Conservation (phyloP, 2,888 invertebrate species). For the Poecilus cupreus region DNA sequence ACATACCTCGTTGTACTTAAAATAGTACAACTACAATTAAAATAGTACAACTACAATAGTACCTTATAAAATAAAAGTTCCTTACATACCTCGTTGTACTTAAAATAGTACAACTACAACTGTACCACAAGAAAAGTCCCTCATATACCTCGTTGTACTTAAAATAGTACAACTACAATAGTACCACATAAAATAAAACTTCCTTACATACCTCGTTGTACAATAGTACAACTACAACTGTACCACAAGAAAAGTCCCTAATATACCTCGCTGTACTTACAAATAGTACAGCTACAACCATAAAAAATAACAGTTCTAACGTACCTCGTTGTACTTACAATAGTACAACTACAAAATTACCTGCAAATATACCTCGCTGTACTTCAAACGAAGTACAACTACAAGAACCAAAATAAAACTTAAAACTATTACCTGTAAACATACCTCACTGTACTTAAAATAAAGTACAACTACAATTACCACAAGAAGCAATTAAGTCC, state of each 20-base stretch:
- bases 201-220: not conserved
- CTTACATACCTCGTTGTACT: slow-evolving; percentile 7
- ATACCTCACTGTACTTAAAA: slow-evolving; percentile 27
- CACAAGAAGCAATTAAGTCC: no score
- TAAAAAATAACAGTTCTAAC: not conserved
- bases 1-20: slow-evolving; percentile 24
- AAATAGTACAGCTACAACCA: not conserved
- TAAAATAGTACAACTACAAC: not conserved
- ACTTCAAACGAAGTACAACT: not conserved
- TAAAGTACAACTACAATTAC: no score
- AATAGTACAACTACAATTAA: no score
- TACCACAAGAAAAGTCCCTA: not conserved
- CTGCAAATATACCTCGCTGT: not conserved
- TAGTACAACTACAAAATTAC: not conserved
- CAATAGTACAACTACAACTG: slow-evolving; percentile 15
- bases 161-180: slow-evolving; percentile 23
- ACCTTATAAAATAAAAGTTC: not conserved
- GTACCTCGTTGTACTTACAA: slow-evolving; percentile 20
- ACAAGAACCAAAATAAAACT: not conserved
- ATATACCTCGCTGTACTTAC: slow-evolving; percentile 12
- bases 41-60: slow-evolving; percentile 26
- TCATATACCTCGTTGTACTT: slow-evolving; percentile 14
- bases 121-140: not conserved
- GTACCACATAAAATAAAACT: not conserved
- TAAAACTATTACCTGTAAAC: not conserved